Conservation (phyloP, 2,113 vertebrate genomes). For the Rhineura floridana region DNA sequence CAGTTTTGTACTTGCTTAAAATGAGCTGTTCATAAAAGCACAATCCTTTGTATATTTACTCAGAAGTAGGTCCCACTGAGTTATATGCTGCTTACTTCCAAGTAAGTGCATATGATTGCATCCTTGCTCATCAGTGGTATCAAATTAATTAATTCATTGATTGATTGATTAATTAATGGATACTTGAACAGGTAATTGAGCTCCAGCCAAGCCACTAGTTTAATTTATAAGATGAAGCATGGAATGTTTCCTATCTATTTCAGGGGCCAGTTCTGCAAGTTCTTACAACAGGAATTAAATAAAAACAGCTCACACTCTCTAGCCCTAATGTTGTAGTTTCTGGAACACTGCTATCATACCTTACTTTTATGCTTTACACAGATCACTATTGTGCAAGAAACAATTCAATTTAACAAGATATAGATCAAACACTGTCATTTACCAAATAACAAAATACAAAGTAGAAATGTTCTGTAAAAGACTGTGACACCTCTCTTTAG, state of each 20-base stretch:
- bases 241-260: background rate
- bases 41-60: background rate
- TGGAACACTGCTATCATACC: background rate
- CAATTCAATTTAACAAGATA: background rate
- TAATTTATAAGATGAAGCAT: background rate
- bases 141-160: no score
- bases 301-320: background rate
- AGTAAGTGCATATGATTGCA: background rate
- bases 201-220: background rate
- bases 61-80: background rate
- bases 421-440: background rate
- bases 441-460: background rate
- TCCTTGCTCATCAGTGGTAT: background rate
- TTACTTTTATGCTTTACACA: background rate
- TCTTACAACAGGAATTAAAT: background rate
- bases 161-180: no score
- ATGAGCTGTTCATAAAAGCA: conserved; percentile 32
- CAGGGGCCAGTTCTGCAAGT: background rate
- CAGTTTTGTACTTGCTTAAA: background rate
- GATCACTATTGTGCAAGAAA: background rate
- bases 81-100: background rate
- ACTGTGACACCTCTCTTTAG: no score
- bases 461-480: background rate
- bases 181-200: background rate
- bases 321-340: background rate